Evolutionary conservation across 2,888 invertebrate genomes (phyloP), one percentile per base, ranked within the genome.

Genomic region (Colostygia pectinataria): DNA sequence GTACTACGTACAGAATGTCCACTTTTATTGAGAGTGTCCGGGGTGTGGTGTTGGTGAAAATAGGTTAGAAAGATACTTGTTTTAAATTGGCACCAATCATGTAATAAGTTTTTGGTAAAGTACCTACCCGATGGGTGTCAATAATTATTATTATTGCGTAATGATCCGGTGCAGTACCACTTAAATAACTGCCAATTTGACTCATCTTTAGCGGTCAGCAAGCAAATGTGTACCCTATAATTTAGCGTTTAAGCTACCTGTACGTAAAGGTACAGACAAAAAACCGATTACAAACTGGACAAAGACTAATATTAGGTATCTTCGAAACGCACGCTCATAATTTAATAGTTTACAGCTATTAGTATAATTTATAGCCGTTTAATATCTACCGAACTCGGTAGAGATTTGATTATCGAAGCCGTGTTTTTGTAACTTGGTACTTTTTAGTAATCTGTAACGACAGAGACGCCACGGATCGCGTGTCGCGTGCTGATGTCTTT

Each of bases 321-420:
- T 41, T 45, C 43, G 41, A 40, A 39, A 67, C 69, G 68, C 69
- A 69, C 71, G 64, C 71, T 71, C 66, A 67, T 64, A 61, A 71
- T 66, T 75, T 76, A 75, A 80, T 83, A 78, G 79, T 83, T 83
- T 75, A 74, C 71, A 77, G 78, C 77, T 83, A 89, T 90, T 89
- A 88, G 73, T 77, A 83, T 89, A 90, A 90, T 88, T 88, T 89
- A 90, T 88, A 86, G 86, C 80, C 77, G 77, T 85, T 88, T 88
- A 87, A 88, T 89, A 83, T 75, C 71, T 77, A 71, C 71, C 71
- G 71, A 77, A 77, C 74, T 78, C 73, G 70, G 52, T 74, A 67
- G 77, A 77, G 83, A 83, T 87, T 86, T 86, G 78, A 83, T 87
- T 86, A 85, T 88, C 79, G 82, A 83, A 80, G 79, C 80, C 67